A percentile compares a stretch with the other conserved stretches of the same genome.
These are phyloP conservation scores for Esperia sulphurella DNA, from an alignment of 2,888 invertebrate species.

Conservation along the genomic window DNA sequence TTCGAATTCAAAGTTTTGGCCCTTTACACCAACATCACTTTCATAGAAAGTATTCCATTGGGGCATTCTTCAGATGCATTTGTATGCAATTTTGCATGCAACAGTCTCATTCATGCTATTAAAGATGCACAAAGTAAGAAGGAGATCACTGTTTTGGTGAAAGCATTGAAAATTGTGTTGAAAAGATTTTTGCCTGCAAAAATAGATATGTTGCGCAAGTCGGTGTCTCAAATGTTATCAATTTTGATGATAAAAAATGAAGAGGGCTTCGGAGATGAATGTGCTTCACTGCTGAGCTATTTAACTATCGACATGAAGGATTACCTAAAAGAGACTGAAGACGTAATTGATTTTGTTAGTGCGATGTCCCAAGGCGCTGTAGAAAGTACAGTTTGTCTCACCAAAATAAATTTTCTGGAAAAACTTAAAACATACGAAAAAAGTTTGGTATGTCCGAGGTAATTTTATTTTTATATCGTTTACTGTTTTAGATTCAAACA, in stretches of 20 bases:
- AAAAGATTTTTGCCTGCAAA: conserved; percentile 57
- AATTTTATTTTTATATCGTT: conserved; percentile 2
- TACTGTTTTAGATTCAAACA: background rate
- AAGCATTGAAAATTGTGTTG: conserved; percentile 65
- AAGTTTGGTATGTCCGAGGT: conserved; percentile 56
- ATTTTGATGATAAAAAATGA: conserved; percentile 68
- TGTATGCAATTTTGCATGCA: conserved; percentile 76
- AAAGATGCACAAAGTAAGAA: conserved; percentile 45
- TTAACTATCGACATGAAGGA: conserved; percentile 72
- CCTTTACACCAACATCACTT: conserved; percentile 78
- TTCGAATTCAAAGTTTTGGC: conserved; percentile 73
- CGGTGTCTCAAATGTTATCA: conserved; percentile 74
- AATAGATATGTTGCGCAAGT: conserved; percentile 56
- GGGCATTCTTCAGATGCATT: conserved; percentile 68
- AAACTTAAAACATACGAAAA: conserved; percentile 43
- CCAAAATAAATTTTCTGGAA: conserved; percentile 36
- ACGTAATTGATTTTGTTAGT: conserved; percentile 47
- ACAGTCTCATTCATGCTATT: conserved; percentile 73
- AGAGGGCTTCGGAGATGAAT: conserved; percentile 40
- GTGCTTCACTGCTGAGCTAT: conserved; percentile 65
- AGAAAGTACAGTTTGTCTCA: conserved; percentile 24
- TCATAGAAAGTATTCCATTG: conserved; percentile 64
- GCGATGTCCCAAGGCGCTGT: conserved; percentile 32
- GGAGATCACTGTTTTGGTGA: conserved; percentile 43
- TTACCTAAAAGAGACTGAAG: conserved; percentile 63